Evolutionary conservation across 2,797 vertebrate genomes (phyloP), one percentile per base, ranked within the genome.

Genomic region (Merluccius polli): DNA sequence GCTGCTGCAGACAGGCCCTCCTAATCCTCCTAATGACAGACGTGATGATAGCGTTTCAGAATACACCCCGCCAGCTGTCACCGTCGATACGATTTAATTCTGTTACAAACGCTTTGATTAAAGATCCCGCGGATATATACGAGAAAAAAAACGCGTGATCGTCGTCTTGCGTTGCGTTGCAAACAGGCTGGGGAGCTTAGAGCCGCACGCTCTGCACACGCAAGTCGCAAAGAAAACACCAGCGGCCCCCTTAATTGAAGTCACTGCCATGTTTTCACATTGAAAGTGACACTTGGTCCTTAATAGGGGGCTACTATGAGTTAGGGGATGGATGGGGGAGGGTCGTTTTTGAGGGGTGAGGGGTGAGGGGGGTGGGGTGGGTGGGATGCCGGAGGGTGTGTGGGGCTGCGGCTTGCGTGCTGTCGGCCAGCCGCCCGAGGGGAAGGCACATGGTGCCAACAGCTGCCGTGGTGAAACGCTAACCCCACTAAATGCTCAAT

Each of bases 401-500:
- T 85, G 86, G 90, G 88, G 89, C 87, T 73, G 86, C 82, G 86
- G 87, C 81, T 82, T 91, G 93, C 92, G 82, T 93, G 92, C 90
- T 68, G 91, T 90, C 87, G 81, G 81, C 85, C 91, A 90, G 85
- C 88, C 89, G 88, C 87, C 87, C 18, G 68, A 85, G 77, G 80
- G 83, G 81, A 76, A 90, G 91, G 90, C 90, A 91, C 92, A 92
- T 91, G 91, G 91, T 90, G 90, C 89, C 89, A 93, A 92, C 93
- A 94, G 93, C 93, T 93, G 93, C 87, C 88, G 48, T 44, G 78
- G 88, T 91, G 91, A 93, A 93, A 93, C 35, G 90, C 87, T 91
- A 93, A 92, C 92, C 91, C 90, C 78, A 83, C 86, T 89, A 91
- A 92, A 90, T 85, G 88, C 86, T 86, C 84, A 2, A 81, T 79